Conservation (phyloP, 2,888 invertebrate genomes). For the Ichneumoninae sp. region DNA sequence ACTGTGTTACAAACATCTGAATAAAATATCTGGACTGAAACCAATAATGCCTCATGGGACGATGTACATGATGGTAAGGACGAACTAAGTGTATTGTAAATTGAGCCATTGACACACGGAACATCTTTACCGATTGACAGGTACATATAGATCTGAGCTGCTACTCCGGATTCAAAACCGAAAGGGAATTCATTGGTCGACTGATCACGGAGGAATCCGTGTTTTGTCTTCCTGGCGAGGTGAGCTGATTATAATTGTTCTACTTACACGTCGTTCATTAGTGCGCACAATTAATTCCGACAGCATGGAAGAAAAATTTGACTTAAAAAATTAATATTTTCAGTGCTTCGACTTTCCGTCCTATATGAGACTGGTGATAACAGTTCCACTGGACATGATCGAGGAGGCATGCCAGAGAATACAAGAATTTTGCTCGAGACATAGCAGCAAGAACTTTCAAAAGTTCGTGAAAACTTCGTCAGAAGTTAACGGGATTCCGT, state of each 20-base stretch:
- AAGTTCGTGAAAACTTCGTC: constrained; percentile 68
- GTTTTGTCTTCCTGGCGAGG: constrained; percentile 97
- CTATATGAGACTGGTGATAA: constrained; percentile 96
- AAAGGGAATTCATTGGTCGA: constrained; percentile 94
- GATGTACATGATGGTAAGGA: constrained; percentile 98
- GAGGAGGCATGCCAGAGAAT: constrained; percentile 95
- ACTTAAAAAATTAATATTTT: constrained; percentile 77
- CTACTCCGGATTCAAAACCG: constrained; percentile 93
- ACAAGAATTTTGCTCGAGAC: constrained; percentile 91
- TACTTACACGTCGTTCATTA: background rate
- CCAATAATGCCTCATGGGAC: constrained; percentile 98
- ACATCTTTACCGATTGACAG: constrained; percentile 78
- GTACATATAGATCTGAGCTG: constrained; percentile 90
- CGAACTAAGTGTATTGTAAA: constrained; percentile 74
- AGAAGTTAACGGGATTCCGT: constrained; percentile 70
- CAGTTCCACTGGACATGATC: constrained; percentile 94
- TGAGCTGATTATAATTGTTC: constrained; percentile 77
- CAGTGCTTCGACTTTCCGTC: constrained; percentile 96
- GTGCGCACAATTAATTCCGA: background rate
- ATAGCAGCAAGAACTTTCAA: constrained; percentile 84
- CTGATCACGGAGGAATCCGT: constrained; percentile 98
- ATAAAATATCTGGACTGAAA: constrained; percentile 90
- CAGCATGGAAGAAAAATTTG: background rate
- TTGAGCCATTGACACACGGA: background rate
- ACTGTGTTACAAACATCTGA: constrained; percentile 89